Conservation (phyloP, 2,113 vertebrate species). For the Entosphenus tridentatus region DNA sequence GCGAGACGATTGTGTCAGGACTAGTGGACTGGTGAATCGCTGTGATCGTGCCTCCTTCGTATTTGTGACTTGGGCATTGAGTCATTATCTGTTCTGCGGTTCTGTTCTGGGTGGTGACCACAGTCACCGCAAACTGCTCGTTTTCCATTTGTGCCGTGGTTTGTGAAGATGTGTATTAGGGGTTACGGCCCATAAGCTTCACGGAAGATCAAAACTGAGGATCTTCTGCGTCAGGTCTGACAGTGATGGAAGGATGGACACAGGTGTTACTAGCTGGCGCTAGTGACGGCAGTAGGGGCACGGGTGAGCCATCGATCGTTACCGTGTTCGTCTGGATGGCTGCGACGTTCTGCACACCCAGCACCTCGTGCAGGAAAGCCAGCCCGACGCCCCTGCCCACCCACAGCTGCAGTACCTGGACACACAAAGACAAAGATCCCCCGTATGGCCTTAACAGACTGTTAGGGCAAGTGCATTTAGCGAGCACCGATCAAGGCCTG, state of each 20-base stretch:
- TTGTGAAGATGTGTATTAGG: neutral
- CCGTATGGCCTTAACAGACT: too few species aligned
- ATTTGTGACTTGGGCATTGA: too few species aligned
- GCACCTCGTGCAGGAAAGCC: constrained; percentile 50
- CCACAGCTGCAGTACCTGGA: constrained; percentile 63
- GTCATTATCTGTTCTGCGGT: too few species aligned
- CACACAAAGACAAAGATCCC: neutral
- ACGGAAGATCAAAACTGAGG: constrained; percentile 23
- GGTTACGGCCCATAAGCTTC: neutral
- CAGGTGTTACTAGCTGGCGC: neutral
- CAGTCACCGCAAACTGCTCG: too few species aligned
- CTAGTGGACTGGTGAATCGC: too few species aligned
- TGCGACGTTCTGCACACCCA: constrained; percentile 51
- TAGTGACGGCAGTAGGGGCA: neutral
- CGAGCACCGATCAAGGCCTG: too few species aligned
- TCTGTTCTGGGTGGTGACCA: too few species aligned
- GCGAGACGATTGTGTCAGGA: too few species aligned
- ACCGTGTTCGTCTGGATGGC: constrained; percentile 23
- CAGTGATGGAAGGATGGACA: neutral
- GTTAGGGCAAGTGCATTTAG: too few species aligned
- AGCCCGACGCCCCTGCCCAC: constrained; percentile 56
- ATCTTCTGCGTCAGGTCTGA: constrained; percentile 26
- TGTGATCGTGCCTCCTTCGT: too few species aligned
- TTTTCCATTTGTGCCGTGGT: too few species aligned
- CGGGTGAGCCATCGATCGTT: neutral